These are phyloP conservation scores for Agriopis leucophaearia DNA, from an alignment of 2,888 invertebrate species.

Conservation along the genomic window DNA sequence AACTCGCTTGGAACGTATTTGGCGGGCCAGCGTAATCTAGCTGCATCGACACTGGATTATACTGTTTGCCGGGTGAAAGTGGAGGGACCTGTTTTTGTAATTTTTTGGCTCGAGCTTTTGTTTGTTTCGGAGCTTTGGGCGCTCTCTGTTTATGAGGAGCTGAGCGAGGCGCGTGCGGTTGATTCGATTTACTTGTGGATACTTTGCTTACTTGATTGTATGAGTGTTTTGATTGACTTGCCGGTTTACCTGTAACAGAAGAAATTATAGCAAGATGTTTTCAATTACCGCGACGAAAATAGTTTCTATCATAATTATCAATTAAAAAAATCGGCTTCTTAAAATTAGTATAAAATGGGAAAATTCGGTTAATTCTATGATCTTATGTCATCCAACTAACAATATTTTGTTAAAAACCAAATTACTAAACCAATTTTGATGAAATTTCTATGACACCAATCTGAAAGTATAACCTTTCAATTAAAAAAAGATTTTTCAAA, in stretches of 20 bases:
- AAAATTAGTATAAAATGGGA: too few relatives aligned
- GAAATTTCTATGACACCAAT: too few relatives aligned
- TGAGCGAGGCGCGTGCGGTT: constrained; percentile 59
- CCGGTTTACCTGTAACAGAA: constrained; percentile 74
- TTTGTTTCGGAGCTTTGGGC: constrained; percentile 60
- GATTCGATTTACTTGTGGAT: constrained; percentile 81
- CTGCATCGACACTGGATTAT: constrained; percentile 64
- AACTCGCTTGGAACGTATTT: constrained; percentile 80
- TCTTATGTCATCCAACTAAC: too few relatives aligned
- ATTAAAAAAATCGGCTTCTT: too few relatives aligned
- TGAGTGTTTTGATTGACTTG: constrained; percentile 81
- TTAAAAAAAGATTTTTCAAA: too few relatives aligned
- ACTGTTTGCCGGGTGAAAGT: constrained; percentile 68
- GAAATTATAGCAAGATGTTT: neutral
- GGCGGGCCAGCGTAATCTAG: constrained; percentile 74
- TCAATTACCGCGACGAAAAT: neutral
- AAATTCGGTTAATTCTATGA: too few relatives aligned
- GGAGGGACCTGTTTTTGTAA: constrained; percentile 65
- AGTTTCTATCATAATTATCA: too few relatives aligned
- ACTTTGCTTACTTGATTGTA: constrained; percentile 85
- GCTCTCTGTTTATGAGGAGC: constrained; percentile 67
- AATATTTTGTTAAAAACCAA: too few relatives aligned
- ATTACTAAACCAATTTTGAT: too few relatives aligned
- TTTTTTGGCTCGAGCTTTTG: constrained; percentile 69
- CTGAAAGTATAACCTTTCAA: too few relatives aligned